phyloP scores from a whole-genome alignment of 2,797 vertebrate species.

The Hippopotamyrus pictus region DNA sequence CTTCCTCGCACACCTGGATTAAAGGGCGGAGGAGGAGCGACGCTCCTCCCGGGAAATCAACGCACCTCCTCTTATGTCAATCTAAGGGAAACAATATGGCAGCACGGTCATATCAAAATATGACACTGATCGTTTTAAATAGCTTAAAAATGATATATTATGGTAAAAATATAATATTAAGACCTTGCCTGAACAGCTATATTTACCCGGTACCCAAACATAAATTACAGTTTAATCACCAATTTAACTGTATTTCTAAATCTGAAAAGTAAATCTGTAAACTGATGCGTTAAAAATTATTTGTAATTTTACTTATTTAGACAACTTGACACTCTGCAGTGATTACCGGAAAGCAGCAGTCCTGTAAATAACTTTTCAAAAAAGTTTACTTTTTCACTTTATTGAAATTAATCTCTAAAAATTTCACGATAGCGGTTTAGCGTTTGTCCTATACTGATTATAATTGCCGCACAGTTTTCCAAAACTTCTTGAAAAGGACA shows the following conservation, averaged over 20 bases:
- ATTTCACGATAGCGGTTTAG: not conserved
- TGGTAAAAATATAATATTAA: not conserved
- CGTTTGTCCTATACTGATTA: not conserved
- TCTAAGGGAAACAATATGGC: not conserved
- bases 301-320: not conserved
- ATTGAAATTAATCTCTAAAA: not conserved
- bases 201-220: not conserved
- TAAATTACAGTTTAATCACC: not conserved
- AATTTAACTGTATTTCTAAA: not conserved
- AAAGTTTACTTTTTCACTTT: not conserved
- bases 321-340: not conserved
- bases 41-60: not conserved
- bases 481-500: not conserved
- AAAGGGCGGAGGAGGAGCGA: not conserved
- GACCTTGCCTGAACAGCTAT: not conserved
- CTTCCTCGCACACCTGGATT: not conserved
- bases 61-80: not conserved
- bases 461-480: not conserved
- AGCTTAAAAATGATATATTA: not conserved
- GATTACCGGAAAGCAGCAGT: not conserved
- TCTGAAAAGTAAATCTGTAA: not conserved
- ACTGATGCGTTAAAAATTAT: not conserved
- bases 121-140: not conserved
- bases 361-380: not conserved
- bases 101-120: not conserved